phyloP scores from a whole-genome alignment of 1,140 invertebrate genomes.

The Goniozus legneri region DNA sequence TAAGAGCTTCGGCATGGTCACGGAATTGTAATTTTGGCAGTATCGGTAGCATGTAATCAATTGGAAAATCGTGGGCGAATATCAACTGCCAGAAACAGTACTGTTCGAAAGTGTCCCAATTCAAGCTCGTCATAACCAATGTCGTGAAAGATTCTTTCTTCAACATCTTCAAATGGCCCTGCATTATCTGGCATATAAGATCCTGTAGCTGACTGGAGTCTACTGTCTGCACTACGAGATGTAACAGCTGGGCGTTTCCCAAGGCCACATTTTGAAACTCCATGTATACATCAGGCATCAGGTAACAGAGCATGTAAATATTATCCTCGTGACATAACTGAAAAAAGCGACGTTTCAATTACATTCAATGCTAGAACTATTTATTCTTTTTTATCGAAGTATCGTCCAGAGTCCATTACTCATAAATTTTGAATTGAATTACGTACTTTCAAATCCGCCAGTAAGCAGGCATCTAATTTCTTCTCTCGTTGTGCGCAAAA shows the following conservation, averaged over 20 bases:
- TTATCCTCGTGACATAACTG: conserved; percentile 82
- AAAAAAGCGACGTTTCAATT: conserved; percentile 26
- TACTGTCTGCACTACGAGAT: conserved; percentile 82
- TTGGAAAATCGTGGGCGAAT: conserved; percentile 85
- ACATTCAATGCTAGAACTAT: conserved; percentile 9
- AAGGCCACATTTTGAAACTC: conserved; percentile 84
- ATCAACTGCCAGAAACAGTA: conserved; percentile 95
- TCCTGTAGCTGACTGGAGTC: conserved; percentile 87
- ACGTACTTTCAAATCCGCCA: conserved; percentile 71
- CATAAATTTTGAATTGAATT: background rate
- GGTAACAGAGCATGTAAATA: conserved; percentile 80
- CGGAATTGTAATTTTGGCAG: conserved; percentile 84
- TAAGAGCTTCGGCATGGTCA: conserved; percentile 87
- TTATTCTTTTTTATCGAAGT: no score
- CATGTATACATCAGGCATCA: conserved; percentile 87
- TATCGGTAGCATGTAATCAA: conserved; percentile 85
- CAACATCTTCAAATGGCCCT: conserved; percentile 80
- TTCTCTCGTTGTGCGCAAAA: conserved; percentile 79
- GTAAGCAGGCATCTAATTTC: conserved; percentile 73
- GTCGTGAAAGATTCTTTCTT: conserved; percentile 70
- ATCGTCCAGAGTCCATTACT: no score
- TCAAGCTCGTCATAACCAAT: conserved; percentile 76
- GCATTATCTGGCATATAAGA: conserved; percentile 84
- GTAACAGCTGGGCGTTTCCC: conserved; percentile 80
- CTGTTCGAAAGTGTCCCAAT: conserved; percentile 96